Evolutionary conservation across 2,888 invertebrate species (phyloP), one percentile per base, ranked within the genome.

Genomic region (Augiades crinisus): DNA sequence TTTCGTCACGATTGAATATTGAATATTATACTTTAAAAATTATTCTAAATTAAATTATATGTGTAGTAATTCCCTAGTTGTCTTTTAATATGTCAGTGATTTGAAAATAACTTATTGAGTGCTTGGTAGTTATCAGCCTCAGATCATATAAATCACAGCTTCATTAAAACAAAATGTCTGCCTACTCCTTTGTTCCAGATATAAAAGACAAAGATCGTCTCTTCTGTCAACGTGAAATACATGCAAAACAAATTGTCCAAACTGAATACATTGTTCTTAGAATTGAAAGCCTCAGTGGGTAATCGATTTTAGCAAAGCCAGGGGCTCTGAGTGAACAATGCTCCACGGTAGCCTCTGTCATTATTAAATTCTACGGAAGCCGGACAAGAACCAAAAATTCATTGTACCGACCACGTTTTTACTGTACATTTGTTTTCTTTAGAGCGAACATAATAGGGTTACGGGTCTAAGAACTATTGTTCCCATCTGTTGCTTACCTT

Each of bases 401-500:
- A 75, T 83, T 82, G 81, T 81, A 67, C 60, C 52, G 51, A 61
- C 65, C 67, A 67, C 75, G 75, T 79, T 76, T 78, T 80, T 77
- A 72, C 75, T 70, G 51, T 57, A 64, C 73, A 75, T 79, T 86
- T 86, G 79, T 83, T 83, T 79, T 77, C 81, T 74, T 70, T 64
- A 68, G 63, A 68, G 56, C 65, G 64, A 75, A 75, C 72, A 83
- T 82, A 87, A 87, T 82, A 75, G 81, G 75, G 80, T 83, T 83
- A 81, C 69, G 70, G 65, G 68, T 67, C 65, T 68, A 59, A 70
- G 64, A 67, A 65, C 72, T 68, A 74, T 87, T 88, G 87, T 85
- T 67, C 54, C 36, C 81, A 79, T 75, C 78, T 82, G 81, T 67
- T 74, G 63, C 30, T 45, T 76, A 77, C 76, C 78, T 77, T 70